Base-by-base conservation (phyloP, 2,113 vertebrate species). In the Bagarius yarrelli region DNA sequence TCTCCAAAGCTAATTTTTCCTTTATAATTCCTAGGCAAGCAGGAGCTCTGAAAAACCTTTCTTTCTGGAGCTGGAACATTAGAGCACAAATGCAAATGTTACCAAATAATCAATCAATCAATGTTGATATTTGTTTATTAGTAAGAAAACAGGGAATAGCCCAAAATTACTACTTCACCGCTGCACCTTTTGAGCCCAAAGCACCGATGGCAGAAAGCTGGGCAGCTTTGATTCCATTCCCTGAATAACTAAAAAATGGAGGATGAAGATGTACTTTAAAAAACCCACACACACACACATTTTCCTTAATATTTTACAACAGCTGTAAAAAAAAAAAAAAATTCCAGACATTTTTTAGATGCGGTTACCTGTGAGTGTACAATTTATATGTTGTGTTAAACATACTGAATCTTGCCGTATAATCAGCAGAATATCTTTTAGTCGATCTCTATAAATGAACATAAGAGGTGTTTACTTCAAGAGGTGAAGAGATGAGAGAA, bases 181-280 rank as follows among this genome's bases (percentile, higher is more conserved):
- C 18, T 83, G 21, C 93, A 97, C 97, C 96, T 94, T 95, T 89
- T 63, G 86, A 89, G 70, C 92, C 91, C 87, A 96, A 85, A 64
- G 95, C 97, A 82, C 95, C 95, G 82, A 99, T 92, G 0, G 92
- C 93, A 73, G 95, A 94, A 53, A 99, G 92, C 64, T 97, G 94
- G 75, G 95, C 97, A 53, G 94, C 94, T 94, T 97, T 98, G 82
- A 99, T 91, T 85, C 98, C 98, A 87, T 96, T 94, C 72, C 96
- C 96, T 80, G 98, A 91, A 90, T 99, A 99, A 91, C 98, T 99
- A 92, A 59, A 86, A 60, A 76, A 40, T n/a, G n/a, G n/a, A 81
- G 18, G 4, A 61, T 44, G 13, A 8, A 64, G 32, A 53, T 53
- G 16, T 19, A 73, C 18, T 23, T 34, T 64, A 78, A 78, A 34